These are phyloP conservation scores for Cepaea nemoralis DNA, from an alignment of 1,140 invertebrate species.

Conservation along the genomic window DNA sequence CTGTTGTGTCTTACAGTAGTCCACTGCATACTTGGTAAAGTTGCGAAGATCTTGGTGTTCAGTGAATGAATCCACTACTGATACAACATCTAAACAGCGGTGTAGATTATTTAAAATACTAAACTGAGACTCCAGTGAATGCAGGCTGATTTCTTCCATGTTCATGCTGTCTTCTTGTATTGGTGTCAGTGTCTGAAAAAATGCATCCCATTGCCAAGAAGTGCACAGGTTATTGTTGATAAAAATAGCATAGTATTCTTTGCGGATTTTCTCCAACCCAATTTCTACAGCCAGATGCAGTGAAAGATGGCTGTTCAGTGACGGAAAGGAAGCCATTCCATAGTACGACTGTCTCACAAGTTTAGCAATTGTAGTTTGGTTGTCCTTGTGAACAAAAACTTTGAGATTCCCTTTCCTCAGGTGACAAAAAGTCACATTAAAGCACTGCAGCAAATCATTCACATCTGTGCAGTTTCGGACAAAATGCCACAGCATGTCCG, in stretches of 20 bases:
- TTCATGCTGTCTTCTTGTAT: neutral
- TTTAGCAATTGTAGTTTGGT: conserved; percentile 27
- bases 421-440: conserved; percentile 12
- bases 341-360: conserved; percentile 28
- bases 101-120: conserved; percentile 22
- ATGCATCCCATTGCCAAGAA: conserved; percentile 11
- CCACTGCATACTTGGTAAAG: neutral
- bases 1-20: neutral
- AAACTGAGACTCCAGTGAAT: neutral
- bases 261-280: conserved; percentile 19
- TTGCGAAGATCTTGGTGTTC: neutral
- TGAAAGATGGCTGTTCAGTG: neutral
- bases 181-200: neutral
- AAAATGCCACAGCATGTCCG: conserved; percentile 25
- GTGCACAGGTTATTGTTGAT: conserved; percentile 22
- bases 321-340: conserved; percentile 25
- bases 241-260: conserved; percentile 20
- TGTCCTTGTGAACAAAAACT: conserved; percentile 18
- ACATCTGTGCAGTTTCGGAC: neutral
- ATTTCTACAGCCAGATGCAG: conserved; percentile 19
- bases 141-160: conserved; percentile 18
- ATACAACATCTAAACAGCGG: conserved; percentile 21
- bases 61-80: conserved; percentile 25
- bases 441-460: neutral
- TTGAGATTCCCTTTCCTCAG: conserved; percentile 20